A percentile compares a stretch with the other conserved stretches of the same genome.
Evolutionary conservation across 2,113 vertebrate genomes (phyloP).

Genomic region (Rhabdomys dilectus): DNA sequence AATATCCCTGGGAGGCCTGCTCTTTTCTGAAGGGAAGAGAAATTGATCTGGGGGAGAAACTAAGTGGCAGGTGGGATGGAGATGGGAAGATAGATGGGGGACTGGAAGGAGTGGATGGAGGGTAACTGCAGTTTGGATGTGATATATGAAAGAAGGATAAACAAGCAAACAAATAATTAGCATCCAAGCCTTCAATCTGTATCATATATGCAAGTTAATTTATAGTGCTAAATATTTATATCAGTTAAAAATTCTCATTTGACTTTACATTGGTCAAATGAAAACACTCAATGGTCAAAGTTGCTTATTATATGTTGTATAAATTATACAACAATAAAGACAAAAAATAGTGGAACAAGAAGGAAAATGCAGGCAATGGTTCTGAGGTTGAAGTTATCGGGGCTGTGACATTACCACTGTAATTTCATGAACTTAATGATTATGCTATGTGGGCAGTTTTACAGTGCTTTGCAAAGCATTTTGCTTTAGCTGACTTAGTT

Average conservation of each 20-base stretch:
- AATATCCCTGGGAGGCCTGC: background rate
- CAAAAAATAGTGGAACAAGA: background rate
- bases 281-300: background rate
- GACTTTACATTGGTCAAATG: background rate
- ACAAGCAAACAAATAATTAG: background rate
- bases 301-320: background rate
- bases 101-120: background rate
- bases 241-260: background rate
- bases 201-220: background rate
- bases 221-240: slow-evolving; percentile 20
- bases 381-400: background rate
- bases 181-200: background rate
- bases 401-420: background rate
- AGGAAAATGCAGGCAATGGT: background rate
- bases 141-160: background rate
- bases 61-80: background rate
- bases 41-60: background rate
- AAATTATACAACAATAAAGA: background rate
- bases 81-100: background rate
- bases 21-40: background rate
- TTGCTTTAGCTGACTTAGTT: background rate
- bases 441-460: background rate
- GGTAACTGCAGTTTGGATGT: background rate
- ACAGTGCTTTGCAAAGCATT: background rate
- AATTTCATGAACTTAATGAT: background rate